Base-by-base conservation (phyloP, 1,140 invertebrate species). In the Metaphire vulgaris region DNA sequence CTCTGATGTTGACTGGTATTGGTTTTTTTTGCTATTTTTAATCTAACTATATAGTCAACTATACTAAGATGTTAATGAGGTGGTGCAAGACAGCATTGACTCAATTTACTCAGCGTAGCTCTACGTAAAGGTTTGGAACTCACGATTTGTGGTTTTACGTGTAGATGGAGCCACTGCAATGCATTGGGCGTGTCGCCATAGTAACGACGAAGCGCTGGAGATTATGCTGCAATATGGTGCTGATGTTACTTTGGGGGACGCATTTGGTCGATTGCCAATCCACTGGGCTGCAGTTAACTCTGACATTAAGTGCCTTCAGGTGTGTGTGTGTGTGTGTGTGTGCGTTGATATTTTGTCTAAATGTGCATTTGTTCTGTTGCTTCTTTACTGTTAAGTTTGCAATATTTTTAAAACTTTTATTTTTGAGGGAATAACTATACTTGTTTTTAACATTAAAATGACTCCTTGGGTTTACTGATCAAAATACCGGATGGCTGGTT, bases 151-250 rank as follows among this genome's bases (percentile, higher is more conserved):
- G n/a, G n/a, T 78, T 65, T 74, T 74, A 80, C 81, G 1, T 30
- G 26, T 79, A 85, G 85, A 85, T 84, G 84, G 83, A 28, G 82
- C 82, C n/a, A 86, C 84, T 69, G 82, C 83, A 70, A 41, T 86
- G 30, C 86, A 86, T 75, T 79, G 82, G 74, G 85, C 85, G n/a
- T 86, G 85, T 68, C 83, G 84, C 80, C 84, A 86, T 78, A 82
- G 80, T 6, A 84, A 85, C 72, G 74, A 80, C 73, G 77, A 81
- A 33, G 83, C 86, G 71, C 70, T 87, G 30, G 80, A 81, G 70
- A 33, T 85, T 12, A 77, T 86, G 28, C 71, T 86, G 15, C 81
- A 86, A 31, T 80, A 82, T 76, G 82, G 82, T 21, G 84, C 83
- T 21, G 83, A 86, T 78, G 79, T 85, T 31, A 80, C 79, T n/a